A percentile compares a stretch with the other conserved stretches of the same genome.
These are phyloP conservation scores for Pararge aegeria DNA, from an alignment of 1,140 invertebrate genomes.

Conservation along the genomic window DNA sequence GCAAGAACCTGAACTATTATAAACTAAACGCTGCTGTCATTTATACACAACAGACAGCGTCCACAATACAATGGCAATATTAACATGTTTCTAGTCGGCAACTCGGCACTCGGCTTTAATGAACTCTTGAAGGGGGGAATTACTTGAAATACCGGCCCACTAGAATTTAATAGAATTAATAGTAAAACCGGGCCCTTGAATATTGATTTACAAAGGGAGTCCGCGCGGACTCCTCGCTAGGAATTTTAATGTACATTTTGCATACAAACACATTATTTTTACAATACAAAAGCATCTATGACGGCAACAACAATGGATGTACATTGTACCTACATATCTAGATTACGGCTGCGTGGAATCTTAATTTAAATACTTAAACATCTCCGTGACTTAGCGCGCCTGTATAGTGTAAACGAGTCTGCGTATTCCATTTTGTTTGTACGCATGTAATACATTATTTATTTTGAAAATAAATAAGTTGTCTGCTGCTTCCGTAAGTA, in stretches of 20 bases:
- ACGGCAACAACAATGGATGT: constrained; percentile 47
- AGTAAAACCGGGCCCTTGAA: constrained; percentile 42
- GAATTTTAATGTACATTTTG: constrained; percentile 65
- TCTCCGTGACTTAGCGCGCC: constrained; percentile 14
- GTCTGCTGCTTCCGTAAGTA: constrained; percentile 11
- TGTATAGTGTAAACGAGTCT: constrained; percentile 4
- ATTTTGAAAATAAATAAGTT: constrained; percentile 3
- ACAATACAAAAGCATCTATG: constrained; percentile 41
- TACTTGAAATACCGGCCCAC: constrained; percentile 25
- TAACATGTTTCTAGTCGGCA: constrained; percentile 24
- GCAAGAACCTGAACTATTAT: background rate
- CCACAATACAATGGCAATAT: constrained; percentile 18
- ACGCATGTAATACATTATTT: constrained; percentile 14
- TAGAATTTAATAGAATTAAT: constrained; percentile 26
- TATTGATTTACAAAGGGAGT: constrained; percentile 53
- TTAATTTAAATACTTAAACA: constrained; percentile 35
- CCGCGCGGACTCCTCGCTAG: constrained; percentile 26
- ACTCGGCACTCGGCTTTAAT: constrained; percentile 11
- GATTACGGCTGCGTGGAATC: constrained; percentile 41
- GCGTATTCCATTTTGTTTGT: constrained; percentile 1
- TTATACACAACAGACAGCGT: constrained; percentile 1
- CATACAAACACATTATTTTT: constrained; percentile 67
- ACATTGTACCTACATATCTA: constrained; percentile 51
- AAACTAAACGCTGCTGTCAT: constrained; percentile 2
- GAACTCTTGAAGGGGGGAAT: constrained; percentile 32